Evolutionary conservation across 1,140 invertebrate genomes (phyloP).

Genomic region (Trinorchestia longiramus): DNA sequence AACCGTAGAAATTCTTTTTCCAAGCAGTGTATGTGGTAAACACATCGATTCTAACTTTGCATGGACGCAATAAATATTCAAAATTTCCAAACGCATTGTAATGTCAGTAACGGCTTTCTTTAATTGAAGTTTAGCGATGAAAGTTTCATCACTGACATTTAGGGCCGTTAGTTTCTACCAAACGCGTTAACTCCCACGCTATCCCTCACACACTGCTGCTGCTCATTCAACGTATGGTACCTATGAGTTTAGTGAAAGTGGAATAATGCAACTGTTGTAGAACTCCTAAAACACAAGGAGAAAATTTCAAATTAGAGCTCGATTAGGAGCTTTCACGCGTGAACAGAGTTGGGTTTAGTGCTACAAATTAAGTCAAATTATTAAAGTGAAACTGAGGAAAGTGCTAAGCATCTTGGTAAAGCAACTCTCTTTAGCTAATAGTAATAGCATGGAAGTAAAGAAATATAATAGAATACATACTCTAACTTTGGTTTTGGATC

Average conservation of each 20-base stretch:
- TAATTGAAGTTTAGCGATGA: neutral
- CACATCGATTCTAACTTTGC: neutral
- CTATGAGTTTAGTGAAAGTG: conserved; percentile 24
- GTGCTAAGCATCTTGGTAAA: neutral
- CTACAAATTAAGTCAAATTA: neutral
- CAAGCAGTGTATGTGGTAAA: neutral
- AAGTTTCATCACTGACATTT: neutral
- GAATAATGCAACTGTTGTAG: neutral
- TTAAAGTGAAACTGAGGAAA: neutral
- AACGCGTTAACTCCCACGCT: conserved; percentile 24
- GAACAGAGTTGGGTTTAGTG: neutral
- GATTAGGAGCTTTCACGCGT: neutral
- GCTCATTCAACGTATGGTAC: neutral
- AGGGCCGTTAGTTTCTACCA: neutral
- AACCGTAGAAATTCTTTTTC: neutral
- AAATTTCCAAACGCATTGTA: neutral
- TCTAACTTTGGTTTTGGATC: neutral
- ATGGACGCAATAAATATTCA: neutral
- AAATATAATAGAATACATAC: neutral
- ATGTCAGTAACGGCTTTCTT: neutral
- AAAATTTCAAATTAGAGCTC: neutral
- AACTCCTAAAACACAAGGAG: neutral
- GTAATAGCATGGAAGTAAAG: neutral
- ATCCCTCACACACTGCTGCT: neutral
- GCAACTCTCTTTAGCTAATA: neutral